These are phyloP conservation scores for rat (Rattus norvegicus) DNA, from an alignment of 2,113 vertebrate species.

Conservation along the genomic window DNA sequence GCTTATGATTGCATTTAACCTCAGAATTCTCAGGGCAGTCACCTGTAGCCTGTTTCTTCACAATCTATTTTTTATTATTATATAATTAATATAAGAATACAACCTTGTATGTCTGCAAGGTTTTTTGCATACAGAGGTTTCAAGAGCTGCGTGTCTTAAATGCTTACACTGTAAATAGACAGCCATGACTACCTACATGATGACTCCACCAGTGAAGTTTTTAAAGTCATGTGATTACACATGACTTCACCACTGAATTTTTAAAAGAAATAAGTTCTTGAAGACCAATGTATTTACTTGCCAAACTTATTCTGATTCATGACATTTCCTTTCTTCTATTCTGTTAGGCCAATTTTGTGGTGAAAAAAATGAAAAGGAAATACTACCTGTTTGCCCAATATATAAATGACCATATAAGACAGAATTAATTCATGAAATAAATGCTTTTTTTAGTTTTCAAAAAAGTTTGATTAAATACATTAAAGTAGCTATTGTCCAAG, in stretches of 20 bases:
- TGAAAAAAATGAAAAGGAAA: not conserved
- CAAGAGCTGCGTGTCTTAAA: not conserved
- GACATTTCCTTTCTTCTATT: not conserved
- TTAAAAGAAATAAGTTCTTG: not conserved
- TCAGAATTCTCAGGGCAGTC: not conserved
- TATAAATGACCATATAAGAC: not conserved
- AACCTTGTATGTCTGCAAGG: not conserved
- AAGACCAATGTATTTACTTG: not conserved
- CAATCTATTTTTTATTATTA: not conserved
- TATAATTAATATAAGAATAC: not conserved
- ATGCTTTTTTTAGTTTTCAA: conserved; percentile 55
- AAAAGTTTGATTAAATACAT: conserved; percentile 19
- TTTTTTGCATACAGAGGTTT: not conserved
- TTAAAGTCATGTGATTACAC: not conserved
- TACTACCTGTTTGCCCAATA: not conserved
- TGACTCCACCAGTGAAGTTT: too few relatives aligned
- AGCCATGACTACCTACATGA: not conserved
- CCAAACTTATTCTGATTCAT: not conserved
- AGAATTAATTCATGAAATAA: not conserved
- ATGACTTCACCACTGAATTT: not conserved
- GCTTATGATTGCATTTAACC: not conserved
- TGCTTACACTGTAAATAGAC: not conserved
- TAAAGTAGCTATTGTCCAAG: not conserved
- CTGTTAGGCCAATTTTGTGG: not conserved
- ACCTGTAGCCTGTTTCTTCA: not conserved